These are phyloP conservation scores for Gopherus evgoodei DNA, from an alignment of 2,113 vertebrate genomes.

Conservation along the genomic window DNA sequence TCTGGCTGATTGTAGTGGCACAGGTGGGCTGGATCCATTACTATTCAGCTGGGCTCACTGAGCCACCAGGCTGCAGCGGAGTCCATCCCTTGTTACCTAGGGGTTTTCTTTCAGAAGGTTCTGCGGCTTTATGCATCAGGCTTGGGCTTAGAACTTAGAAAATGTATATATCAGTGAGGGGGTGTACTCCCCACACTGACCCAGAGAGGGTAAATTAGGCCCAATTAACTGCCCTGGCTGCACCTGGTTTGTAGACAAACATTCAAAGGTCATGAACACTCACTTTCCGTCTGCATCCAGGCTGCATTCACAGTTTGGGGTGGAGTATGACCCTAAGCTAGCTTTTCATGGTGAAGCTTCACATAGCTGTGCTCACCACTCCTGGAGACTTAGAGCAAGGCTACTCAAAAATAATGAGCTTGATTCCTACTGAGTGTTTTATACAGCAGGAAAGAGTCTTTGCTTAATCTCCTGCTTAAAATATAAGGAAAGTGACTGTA, in stretches of 20 bases:
- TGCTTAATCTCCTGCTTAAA: slow-evolving; percentile 12
- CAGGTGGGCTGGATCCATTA: background rate
- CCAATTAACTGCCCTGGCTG: too few species aligned
- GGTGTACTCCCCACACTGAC: too few species aligned
- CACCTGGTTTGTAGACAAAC: background rate
- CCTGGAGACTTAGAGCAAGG: background rate
- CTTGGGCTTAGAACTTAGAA: too few species aligned
- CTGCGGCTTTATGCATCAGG: too few species aligned
- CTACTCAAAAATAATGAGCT: background rate
- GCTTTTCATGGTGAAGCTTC: background rate
- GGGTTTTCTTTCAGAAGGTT: too few species aligned
- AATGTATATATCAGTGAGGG: too few species aligned
- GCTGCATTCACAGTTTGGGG: background rate
- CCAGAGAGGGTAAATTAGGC: too few species aligned
- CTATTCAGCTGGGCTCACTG: too few species aligned
- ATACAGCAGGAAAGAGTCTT: background rate
- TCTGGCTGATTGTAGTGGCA: background rate
- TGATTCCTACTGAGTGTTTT: background rate
- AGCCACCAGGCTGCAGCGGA: too few species aligned
- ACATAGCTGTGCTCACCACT: background rate
- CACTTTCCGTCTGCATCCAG: background rate
- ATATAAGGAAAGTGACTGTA: background rate
- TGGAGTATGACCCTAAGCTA: background rate
- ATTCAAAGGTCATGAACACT: background rate
- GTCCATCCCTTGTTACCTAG: too few species aligned